These are phyloP conservation scores for Helarctos malayanus DNA, from an alignment of 2,797 vertebrate species.

Conservation along the genomic window DNA sequence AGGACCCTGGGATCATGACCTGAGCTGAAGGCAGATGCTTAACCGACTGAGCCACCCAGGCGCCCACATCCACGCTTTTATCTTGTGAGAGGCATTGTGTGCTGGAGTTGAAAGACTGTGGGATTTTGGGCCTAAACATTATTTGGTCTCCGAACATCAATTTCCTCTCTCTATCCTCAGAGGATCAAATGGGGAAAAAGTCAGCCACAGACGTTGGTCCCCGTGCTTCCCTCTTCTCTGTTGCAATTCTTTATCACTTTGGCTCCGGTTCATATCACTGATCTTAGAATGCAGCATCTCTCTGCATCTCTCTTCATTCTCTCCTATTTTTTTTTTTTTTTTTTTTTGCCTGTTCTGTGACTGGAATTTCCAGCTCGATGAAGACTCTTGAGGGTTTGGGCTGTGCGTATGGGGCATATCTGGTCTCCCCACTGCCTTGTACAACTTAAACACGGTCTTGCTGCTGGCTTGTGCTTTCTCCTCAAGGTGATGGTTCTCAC, in stretches of 20 bases:
- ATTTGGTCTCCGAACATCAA: neutral
- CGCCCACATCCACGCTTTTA: neutral
- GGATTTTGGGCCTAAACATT: neutral
- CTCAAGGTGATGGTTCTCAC: neutral
- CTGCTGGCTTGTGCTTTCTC: neutral
- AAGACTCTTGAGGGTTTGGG: neutral
- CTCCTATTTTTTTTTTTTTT: neutral
- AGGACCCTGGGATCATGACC: neutral
- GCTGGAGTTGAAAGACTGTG: fast-evolving
- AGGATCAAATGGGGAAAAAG: neutral
- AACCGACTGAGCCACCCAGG: neutral
- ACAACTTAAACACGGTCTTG: fast-evolving
- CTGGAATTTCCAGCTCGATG: neutral
- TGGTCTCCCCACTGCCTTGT: neutral
- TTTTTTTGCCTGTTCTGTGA: neutral
- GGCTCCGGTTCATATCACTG: neutral
- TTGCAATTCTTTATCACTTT: neutral
- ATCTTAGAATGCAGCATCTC: neutral
- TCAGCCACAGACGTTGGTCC: too few relatives aligned
- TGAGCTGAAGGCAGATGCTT: neutral
- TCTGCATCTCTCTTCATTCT: neutral
- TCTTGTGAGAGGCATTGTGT: neutral
- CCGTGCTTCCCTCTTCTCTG: neutral
- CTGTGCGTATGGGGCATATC: neutral
- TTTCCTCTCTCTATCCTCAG: neutral